Conservation (phyloP, 2,797 vertebrate species). For the Poecilia velifera region DNA sequence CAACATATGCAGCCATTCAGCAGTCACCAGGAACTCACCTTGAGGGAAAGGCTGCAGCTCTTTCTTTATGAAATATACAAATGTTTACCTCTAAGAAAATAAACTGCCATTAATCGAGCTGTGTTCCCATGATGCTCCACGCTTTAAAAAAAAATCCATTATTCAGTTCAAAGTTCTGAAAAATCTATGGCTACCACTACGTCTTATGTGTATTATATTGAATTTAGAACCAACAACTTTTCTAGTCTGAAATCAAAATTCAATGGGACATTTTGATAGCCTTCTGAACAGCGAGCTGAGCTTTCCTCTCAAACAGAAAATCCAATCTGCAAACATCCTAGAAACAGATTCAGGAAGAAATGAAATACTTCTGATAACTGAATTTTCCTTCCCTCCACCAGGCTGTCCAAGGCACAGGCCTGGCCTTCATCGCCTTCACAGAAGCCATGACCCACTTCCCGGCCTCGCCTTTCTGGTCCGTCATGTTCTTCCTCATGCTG, state of each 20-base stretch:
- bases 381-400: conserved; percentile 55
- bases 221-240: neutral
- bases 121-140: too few species aligned
- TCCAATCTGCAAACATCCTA: neutral
- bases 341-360: neutral
- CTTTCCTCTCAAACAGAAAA: neutral
- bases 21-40: too few species aligned
- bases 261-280: neutral
- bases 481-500: conserved; percentile 99
- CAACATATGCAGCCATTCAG: neutral
- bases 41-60: too few species aligned
- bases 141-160: too few species aligned
- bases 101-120: too few species aligned
- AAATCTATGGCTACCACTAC: neutral
- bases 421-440: conserved; percentile 98
- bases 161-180: neutral
- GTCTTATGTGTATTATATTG: neutral
- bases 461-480: conserved; percentile 97
- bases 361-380: neutral
- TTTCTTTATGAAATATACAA: too few species aligned
- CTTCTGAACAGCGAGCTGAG: neutral
- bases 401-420: conserved; percentile 95
- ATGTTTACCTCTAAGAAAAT: too few species aligned
- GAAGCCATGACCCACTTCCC: conserved; percentile 99
- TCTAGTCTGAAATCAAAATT: neutral